phyloP scores from a whole-genome alignment of 2,888 invertebrate genomes.

The Tricholauxania praeusta region DNA sequence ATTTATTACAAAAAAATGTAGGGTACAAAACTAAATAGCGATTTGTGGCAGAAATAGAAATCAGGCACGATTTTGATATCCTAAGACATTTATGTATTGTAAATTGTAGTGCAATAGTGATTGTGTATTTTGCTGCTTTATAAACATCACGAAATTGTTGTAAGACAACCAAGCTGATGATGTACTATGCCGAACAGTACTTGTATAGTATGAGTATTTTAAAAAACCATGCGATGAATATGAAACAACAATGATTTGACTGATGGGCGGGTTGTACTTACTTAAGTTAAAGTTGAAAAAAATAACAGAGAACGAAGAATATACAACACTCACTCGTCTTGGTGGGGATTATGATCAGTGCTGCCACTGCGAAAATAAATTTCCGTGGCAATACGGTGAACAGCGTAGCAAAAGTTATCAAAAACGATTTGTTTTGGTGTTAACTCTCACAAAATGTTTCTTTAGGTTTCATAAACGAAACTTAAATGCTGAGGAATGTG shows the following conservation, averaged over 20 bases:
- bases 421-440: too few relatives aligned
- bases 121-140: not conserved
- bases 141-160: conserved; percentile 40
- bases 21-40: not conserved
- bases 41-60: conserved; percentile 17
- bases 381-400: too few relatives aligned
- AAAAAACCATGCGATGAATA: conserved; percentile 1
- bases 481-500: too few relatives aligned
- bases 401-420: too few relatives aligned
- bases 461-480: too few relatives aligned
- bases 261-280: conserved; percentile 23
- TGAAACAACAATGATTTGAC: conserved; percentile 18
- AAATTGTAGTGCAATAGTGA: not conserved
- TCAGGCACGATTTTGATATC: conserved; percentile 36
- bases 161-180: conserved; percentile 24
- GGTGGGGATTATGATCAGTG: not conserved
- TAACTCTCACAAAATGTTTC: too few relatives aligned
- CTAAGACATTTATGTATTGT: not conserved
- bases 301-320: not conserved
- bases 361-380: too few relatives aligned
- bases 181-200: not conserved
- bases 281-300: not conserved
- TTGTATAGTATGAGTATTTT: not conserved
- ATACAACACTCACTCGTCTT: not conserved
- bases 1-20: too few relatives aligned